Base-by-base conservation (phyloP, 2,797 vertebrate species). In the Kryptopterus vitreolus region DNA sequence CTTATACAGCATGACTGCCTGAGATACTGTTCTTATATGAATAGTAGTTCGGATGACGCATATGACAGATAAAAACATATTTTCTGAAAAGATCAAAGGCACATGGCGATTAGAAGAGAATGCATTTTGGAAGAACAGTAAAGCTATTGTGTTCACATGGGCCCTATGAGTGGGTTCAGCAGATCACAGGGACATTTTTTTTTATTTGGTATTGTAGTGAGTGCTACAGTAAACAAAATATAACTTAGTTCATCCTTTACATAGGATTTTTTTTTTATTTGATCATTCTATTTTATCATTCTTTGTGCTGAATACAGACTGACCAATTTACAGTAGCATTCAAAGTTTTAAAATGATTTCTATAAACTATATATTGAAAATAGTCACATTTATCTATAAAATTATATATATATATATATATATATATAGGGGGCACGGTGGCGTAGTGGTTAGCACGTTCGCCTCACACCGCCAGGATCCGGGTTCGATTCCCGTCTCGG, bases 11-110 rank as follows among this genome's bases (percentile, higher is more conserved):
- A 81, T 53, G 55, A 22, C 24, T 75, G 71, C 73, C 79, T 83
- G 84, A 65, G 82, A 77, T 57, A 58, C 29, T 80, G 55, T 33
- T 70, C 29, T 81, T 53, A 79, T 69, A 72, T 78, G 48, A n/a
- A n/a, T n/a, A n/a, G n/a, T n/a, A n/a, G n/a, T n/a, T n/a, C n/a
- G n/a, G n/a, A 73, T 59, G 55, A 70, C 55, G 59, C 79, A 84
- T 79, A 80, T 68, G 38, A 38, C 38, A 59, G 53, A 26, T 15
- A 75, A 80, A 71, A 78, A 57, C 7, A 3, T 22, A 86, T 74
- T 79, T 86, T 62, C 76, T 83, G 46, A 15, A 74, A 55, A 58
- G 53, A 35, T 84, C 72, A 63, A 73, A 74, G 52, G 58, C 24
- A 71, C 52, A 59, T 58, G 69, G 76, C 75, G 79, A 79, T 43